Base-by-base conservation (phyloP, 2,113 vertebrate species). In the Caranx melampygus region DNA sequence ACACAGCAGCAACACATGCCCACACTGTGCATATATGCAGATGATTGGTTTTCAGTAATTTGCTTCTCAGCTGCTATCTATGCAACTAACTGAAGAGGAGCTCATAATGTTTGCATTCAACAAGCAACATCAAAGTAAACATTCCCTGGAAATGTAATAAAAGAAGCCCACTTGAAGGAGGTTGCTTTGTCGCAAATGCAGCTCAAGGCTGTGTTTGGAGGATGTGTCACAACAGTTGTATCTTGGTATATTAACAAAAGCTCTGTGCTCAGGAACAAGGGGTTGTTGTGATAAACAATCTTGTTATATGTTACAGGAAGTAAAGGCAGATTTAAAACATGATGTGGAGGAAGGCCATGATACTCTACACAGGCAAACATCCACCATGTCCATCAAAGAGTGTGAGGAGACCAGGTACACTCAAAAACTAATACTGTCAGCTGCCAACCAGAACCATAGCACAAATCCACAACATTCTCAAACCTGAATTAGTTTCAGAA, bases 371-470 rank as follows among this genome's bases (percentile, higher is more conserved):
- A 80, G 13, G 40, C 40, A 83, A 51, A 51, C 34, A 13, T 68
- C 77, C 47, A 18, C 8, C 18, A 54, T 57, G 33, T 44, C 75
- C 58, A 15, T 71, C 65, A 83, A 71, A 71, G 59, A 79, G 37
- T 49, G 10, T 21, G 88, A 92, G 60, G 78, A 90, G 52, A 20
- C 60, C 71, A 94, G 93, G 95, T 93, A 82, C 73, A 55, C 18
- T 18, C 40, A 21, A 62, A 42, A 26, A 26, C 21, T 37, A 42
- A 52, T 12, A 45, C 16, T 37, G 33, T 37, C 37, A 13, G 18
- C 35, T 16, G 49, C 11, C 49, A 3, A 47, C 11, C 2, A 49
- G 2, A 64, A 61, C 45, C 11, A 10, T 5, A 49, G 4, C 34
- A 5, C 16, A 52, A 4, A 15, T 68, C 13, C 21, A 58, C 15